Evolutionary conservation across 2,113 vertebrate genomes (phyloP).

Genomic region (Potamarius usumacintae): DNA sequence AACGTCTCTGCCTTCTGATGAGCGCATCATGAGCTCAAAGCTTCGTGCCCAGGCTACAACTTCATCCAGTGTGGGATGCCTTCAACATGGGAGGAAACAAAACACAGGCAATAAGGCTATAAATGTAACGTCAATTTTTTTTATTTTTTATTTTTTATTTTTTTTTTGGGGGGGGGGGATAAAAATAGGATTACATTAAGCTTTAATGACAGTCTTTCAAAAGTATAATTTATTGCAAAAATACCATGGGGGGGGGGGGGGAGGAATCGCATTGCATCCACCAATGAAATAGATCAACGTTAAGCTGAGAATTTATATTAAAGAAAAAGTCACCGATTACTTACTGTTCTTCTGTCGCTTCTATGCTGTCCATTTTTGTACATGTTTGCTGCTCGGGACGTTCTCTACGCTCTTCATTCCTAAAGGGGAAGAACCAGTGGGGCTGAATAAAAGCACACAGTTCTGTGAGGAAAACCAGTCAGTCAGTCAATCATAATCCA

Average conservation of each 20-base stretch:
- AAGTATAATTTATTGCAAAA: neutral
- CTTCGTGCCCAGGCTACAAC: slow-evolving; percentile 93
- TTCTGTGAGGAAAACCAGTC: neutral
- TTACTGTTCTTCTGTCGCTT: slow-evolving; percentile 75
- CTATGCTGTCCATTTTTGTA: slow-evolving; percentile 80
- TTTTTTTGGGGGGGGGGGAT: no score
- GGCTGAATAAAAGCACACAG: slow-evolving; percentile 10
- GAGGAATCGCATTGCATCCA: neutral
- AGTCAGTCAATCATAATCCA: neutral
- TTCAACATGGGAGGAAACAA: slow-evolving; percentile 40
- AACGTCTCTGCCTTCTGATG: slow-evolving; percentile 86
- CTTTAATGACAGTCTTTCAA: no score
- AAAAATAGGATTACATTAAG: neutral
- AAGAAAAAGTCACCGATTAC: slow-evolving; percentile 38
- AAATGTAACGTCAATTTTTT: no score
- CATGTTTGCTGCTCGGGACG: slow-evolving; percentile 70
- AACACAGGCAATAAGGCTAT: slow-evolving; percentile 11
- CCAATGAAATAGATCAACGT: neutral
- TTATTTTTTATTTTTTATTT: no score
- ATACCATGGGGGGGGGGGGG: neutral
- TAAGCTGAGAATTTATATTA: neutral
- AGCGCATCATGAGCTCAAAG: slow-evolving; percentile 98
- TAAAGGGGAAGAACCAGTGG: slow-evolving; percentile 46
- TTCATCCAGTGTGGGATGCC: slow-evolving; percentile 87
- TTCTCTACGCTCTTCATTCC: slow-evolving; percentile 75